Evolutionary conservation across 1,140 invertebrate species (phyloP), one percentile per base, ranked within the genome.

Genomic region (Drosophila erecta): DNA sequence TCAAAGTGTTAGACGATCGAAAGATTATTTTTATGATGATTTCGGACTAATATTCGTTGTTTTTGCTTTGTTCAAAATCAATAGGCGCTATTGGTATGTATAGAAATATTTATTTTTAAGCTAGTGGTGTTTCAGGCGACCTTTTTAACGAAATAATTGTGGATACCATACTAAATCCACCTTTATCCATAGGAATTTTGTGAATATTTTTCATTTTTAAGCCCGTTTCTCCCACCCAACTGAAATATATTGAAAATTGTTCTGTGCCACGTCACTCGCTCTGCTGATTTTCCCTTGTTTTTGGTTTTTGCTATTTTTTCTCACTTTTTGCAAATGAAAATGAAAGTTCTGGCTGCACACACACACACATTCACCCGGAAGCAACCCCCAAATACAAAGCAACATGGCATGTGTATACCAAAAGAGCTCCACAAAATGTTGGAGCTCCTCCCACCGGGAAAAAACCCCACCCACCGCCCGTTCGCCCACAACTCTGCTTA

Each of bases 311-410:
- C 33, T 35, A 41, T 53, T 43, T 27, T 73, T 27, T 41, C 51
- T 61, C 46, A 55, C 41, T 62, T 74, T 81, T 85, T 81, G 57
- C 62, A 44, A 70, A 59, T 62, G 84, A 86, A 86, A 86, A 67
- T 62, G 83, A 86, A 86, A 86, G 83, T 86, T 70, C 67, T 70
- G 50, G 56, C 67, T 37, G 17, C 40, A 51, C 41, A 51, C 47
- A 74, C 61, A 75, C 11, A 65, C 58, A 65, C 58, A 75, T n/a
- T 67, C 15, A 15, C 43, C 20, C 27, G 38, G 41, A 44, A 70
- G 41, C 76, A 79, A 79, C 77, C 65, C 78, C 47, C 62, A 64
- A 65, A 67, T 24, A 57, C 44, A 61, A 38, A 55, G 17, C 61
- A 40, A 64, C 22, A 57, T 38, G 24, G 59, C 49, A 76, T 54